Conservation (phyloP, 2,797 vertebrate genomes). For the Phalanger gymnotis region DNA sequence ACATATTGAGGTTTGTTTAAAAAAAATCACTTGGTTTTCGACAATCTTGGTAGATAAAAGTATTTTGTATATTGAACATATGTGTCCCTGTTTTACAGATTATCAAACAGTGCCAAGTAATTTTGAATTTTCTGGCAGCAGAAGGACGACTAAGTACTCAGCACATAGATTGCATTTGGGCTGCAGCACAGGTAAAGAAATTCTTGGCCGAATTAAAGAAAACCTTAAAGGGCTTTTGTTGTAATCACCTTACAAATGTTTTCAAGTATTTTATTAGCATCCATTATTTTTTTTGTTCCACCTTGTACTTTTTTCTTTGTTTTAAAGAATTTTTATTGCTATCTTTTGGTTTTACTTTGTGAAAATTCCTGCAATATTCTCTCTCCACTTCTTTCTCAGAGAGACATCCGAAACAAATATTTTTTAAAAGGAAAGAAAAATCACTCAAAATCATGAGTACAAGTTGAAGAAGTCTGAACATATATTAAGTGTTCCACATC, state of each 20-base stretch:
- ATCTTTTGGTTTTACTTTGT: not conserved
- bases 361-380: not conserved
- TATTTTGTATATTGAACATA: slow-evolving; percentile 65
- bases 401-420: not conserved
- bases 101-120: slow-evolving; percentile 99
- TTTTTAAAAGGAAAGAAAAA: not conserved
- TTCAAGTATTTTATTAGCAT: not conserved
- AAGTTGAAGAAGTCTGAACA: not conserved
- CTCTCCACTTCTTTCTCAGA: not conserved
- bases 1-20: slow-evolving; percentile 95
- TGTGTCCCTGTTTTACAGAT: slow-evolving; percentile 88
- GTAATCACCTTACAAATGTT: not conserved
- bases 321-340: not conserved
- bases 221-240: not conserved
- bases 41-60: not conserved
- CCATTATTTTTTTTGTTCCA: not conserved
- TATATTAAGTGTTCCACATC: not conserved
- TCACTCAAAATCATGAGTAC: not conserved
- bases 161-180: slow-evolving; percentile 99
- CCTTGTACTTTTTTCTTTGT: not conserved
- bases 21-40: slow-evolving; percentile 16
- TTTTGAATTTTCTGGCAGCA: slow-evolving; percentile 98
- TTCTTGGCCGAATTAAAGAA: not conserved
- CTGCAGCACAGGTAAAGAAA: slow-evolving; percentile 93
- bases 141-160: slow-evolving; percentile 98